Conservation (phyloP, 2,888 invertebrate genomes). For the Papilio elwesi region DNA sequence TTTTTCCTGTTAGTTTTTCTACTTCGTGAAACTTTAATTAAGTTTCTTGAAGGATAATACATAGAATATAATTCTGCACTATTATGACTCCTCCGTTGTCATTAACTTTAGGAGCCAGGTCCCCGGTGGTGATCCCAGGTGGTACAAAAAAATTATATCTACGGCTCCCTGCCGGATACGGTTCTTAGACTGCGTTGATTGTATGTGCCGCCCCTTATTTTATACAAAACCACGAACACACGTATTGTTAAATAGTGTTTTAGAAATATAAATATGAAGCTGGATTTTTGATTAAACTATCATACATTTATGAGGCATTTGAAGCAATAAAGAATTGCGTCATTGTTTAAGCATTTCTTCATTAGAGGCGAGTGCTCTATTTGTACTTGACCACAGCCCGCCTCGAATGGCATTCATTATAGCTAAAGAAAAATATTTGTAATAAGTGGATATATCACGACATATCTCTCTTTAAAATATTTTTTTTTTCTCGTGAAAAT, state of each 20-base stretch:
- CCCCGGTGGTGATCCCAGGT: too few relatives aligned
- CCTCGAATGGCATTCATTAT: conserved; percentile 46
- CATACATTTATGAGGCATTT: conserved; percentile 22
- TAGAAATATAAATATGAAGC: conserved; percentile 1
- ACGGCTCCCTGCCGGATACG: too few relatives aligned
- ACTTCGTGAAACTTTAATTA: not conserved
- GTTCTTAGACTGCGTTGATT: too few relatives aligned
- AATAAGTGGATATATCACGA: conserved; percentile 41
- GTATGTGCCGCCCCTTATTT: not conserved
- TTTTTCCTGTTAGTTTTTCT: not conserved
- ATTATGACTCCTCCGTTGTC: too few relatives aligned
- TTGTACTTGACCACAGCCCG: conserved; percentile 44
- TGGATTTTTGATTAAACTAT: not conserved
- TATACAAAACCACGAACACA: not conserved
- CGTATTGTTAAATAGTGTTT: not conserved
- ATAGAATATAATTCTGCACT: too few relatives aligned
- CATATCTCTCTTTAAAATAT: conserved; percentile 22
- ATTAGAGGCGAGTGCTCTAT: conserved; percentile 50
- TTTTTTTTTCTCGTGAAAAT: conserved; percentile 22
- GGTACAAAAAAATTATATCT: too few relatives aligned
- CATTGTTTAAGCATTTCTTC: conserved; percentile 42
- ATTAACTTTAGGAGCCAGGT: too few relatives aligned
- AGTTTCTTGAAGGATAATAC: too few relatives aligned
- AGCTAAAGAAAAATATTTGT: conserved; percentile 45
- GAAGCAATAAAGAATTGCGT: conserved; percentile 25